Evolutionary conservation across 2,113 vertebrate species (phyloP).

Genomic region (Galbula dea): DNA sequence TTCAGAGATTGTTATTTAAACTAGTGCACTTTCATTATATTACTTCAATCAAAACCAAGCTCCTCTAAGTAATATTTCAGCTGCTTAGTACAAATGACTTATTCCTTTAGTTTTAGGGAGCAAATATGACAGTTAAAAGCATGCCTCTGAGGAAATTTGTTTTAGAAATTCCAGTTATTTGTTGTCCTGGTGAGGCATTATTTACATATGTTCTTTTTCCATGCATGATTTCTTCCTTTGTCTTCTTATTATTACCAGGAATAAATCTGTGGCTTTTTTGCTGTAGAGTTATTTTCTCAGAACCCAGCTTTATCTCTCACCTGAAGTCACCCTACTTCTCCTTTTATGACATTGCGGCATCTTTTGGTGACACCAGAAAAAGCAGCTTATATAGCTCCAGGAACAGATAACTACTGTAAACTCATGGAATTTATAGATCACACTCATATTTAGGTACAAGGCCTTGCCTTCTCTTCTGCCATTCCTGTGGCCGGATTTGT

Average conservation of each 20-base stretch:
- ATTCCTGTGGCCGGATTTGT: not conserved
- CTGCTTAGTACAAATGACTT: not conserved
- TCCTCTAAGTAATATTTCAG: not conserved
- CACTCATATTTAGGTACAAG: not conserved
- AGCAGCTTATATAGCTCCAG: not conserved
- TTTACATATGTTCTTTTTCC: conserved; percentile 9
- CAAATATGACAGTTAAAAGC: not conserved
- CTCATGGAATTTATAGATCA: rapidly evolving
- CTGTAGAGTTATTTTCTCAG: not conserved
- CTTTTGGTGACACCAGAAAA: not conserved
- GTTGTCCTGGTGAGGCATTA: not conserved
- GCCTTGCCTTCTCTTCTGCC: not conserved
- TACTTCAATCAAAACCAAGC: not conserved
- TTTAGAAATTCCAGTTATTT: not conserved
- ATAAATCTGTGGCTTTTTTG: not conserved
- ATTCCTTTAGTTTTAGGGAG: not conserved
- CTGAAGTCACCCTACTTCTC: not conserved
- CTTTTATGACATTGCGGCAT: not conserved
- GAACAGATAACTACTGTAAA: not conserved
- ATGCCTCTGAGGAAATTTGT: not conserved
- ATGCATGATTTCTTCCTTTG: not conserved
- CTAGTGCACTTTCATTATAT: not conserved
- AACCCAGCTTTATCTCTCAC: not conserved
- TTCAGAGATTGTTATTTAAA: not conserved
- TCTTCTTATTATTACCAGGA: not conserved